Evolutionary conservation across 2,888 invertebrate genomes (phyloP).

Genomic region (Xanthorhoe spadicearia): DNA sequence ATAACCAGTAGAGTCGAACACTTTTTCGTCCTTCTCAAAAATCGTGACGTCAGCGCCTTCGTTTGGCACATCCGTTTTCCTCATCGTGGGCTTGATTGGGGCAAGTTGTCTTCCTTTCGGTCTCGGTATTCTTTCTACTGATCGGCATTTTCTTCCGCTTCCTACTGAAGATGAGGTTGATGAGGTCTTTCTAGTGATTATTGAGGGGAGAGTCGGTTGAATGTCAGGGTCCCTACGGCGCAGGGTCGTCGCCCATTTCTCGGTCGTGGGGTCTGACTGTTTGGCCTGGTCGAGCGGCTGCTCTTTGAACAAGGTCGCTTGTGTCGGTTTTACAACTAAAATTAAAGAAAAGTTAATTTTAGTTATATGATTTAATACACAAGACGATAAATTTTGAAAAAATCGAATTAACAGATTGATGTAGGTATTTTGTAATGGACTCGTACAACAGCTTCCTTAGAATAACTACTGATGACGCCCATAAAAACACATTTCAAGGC

Average conservation of each 20-base stretch:
- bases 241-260: conserved; percentile 89
- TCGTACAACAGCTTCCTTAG: too few species aligned
- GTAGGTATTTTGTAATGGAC: too few species aligned
- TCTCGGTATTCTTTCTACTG: conserved; percentile 75
- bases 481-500: neutral
- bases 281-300: conserved; percentile 64
- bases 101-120: conserved; percentile 60
- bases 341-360: conserved; percentile 42
- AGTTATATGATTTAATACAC: conserved; percentile 6
- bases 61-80: conserved; percentile 67
- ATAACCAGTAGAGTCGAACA: conserved; percentile 89
- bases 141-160: conserved; percentile 72
- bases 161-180: conserved; percentile 78
- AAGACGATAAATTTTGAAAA: neutral
- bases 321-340: conserved; percentile 76
- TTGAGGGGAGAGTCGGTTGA: conserved; percentile 87
- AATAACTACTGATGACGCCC: neutral
- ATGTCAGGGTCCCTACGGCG: conserved; percentile 87
- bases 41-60: conserved; percentile 70
- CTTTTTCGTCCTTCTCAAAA: conserved; percentile 73
- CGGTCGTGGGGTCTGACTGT: conserved; percentile 78
- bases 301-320: conserved; percentile 59
- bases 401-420: neutral
- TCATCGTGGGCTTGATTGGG: conserved; percentile 68
- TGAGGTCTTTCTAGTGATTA: conserved; percentile 78